Base-by-base conservation (phyloP, 2,888 invertebrate species). In the Creontiades dilutus region DNA sequence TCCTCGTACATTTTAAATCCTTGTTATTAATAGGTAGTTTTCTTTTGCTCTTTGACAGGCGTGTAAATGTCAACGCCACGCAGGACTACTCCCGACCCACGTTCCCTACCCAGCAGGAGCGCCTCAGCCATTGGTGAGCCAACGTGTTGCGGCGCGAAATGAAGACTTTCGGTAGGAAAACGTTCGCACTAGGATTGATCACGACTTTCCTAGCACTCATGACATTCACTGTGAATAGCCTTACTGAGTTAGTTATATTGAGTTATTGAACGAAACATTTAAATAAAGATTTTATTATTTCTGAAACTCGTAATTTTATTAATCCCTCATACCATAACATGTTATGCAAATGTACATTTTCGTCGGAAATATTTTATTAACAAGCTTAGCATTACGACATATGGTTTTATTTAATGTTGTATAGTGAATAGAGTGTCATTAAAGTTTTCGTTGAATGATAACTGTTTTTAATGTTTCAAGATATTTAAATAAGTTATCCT, bases 111-210 rank as follows among this genome's bases (percentile, higher is more conserved):
- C 88, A 78, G 19, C 55, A 48, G 27, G 88, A 68, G 16, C 88
- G 88, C 28, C 78, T 68, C 28, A 52, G 61, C 28, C 88, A 61
- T 28, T 88, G 88, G 88, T 88, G 88, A 88, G 2, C 23, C 76
- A n/a, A 19, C 46, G 68, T 75, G 46, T 47, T 75, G 19, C 2
- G 48, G 46, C 46, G n/a, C n/a, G 13, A n/a, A 27, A 37, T 57
- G 12, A 61, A n/a, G n/a, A 16, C 57, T 61, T 86, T 75, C 16
- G 14, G 80, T 88, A 78, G 37, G n/a, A 48, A 55, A 27, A 76
- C 68, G 4, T 48, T 88, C 88, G 9, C 78, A 11, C 23, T 88
- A 78, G 88, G 76, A 47, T 19, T 52, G 14, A 48, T 80, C 52
- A 68, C 88, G 12, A 52, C 78, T 28, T 80, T 88, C 37, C 80